Base-by-base conservation (phyloP, 2,113 vertebrate species). In the Thunnus thynnus region DNA sequence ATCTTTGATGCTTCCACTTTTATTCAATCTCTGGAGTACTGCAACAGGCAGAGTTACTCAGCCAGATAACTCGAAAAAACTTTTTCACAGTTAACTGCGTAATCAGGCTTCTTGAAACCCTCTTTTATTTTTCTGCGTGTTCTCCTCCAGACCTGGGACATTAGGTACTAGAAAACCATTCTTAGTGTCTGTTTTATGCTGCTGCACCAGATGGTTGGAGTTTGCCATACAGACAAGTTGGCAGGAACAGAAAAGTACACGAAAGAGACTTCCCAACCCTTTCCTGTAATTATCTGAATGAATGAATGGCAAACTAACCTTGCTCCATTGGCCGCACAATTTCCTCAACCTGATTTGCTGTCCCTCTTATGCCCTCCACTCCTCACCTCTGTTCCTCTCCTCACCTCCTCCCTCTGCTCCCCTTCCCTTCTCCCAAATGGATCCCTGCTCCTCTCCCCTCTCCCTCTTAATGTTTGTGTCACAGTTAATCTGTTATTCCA, bases 401-500 rank as follows among this genome's bases (percentile, higher is more conserved):
- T 48, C 72, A 56, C 46, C 56, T 32, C 55, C 44, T 17, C 60
- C 17, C 14, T 57, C 48, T 22, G 27, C 47, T 70, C 56, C 67
- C 52, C 50, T 25, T 44, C n/a, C 55, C 46, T 7, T 47, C 58
- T 47, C 32, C 47, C 16, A 3, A 47, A 44, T 63, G 52, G 16
- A 79, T 83, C 52, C 47, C 18, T 52, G 18, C 56, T 80, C 76
- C 44, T 64, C 72, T 61, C 20, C 25, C 4, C 36, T 55, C 47
- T 83, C 57, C 72, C 76, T 82, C 68, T 84, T 88, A 75, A 81
- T 84, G 77, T 85, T 77, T 57, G 50, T 88, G 85, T 87, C 84
- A 88, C 62, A 76, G 80, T 84, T 91, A 83, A 92, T 89, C 86
- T 84, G 71, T 80, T 84, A 83, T 89, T 89, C 76, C 81, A 82